Evolutionary conservation across 2,113 vertebrate genomes (phyloP).

Genomic region (Marcusenius ussheri): DNA sequence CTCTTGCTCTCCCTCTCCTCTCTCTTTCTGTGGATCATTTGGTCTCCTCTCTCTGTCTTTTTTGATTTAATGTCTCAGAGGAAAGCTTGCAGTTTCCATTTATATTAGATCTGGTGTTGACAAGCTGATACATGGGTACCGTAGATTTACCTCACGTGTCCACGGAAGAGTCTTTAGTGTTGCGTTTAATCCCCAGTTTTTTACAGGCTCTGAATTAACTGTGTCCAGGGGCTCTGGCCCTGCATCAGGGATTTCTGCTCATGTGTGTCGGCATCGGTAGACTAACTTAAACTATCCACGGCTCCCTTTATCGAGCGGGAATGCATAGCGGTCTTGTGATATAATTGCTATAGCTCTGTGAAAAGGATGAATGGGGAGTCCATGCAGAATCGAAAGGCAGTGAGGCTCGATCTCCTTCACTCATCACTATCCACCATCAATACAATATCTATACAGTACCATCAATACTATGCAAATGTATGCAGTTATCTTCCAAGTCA

Average conservation of each 20-base stretch:
- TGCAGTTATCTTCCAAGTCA: not conserved
- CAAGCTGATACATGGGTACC: not conserved
- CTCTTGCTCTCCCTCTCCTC: not conserved
- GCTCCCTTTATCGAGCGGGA: not conserved
- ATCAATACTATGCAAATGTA: not conserved
- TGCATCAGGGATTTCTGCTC: not conserved
- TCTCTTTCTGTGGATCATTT: not conserved
- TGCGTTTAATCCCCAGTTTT: not conserved
- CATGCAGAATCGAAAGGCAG: not conserved
- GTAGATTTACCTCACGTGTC: not conserved
- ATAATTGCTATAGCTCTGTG: not conserved
- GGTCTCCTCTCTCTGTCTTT: not conserved
- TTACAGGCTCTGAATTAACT: not conserved
- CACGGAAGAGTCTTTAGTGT: not conserved
- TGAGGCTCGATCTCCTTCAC: not conserved
- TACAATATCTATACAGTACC: not conserved
- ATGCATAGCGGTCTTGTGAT: not conserved
- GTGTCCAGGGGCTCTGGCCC: not conserved
- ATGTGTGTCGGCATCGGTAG: not conserved
- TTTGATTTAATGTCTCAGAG: not conserved
- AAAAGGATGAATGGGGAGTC: not conserved
- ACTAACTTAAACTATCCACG: not conserved
- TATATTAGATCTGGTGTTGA: constrained; percentile 5
- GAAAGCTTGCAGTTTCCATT: not conserved
- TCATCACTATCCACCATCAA: not conserved